phyloP scores from a whole-genome alignment of 1,140 invertebrate species.

The Semibalanus balanoides region DNA sequence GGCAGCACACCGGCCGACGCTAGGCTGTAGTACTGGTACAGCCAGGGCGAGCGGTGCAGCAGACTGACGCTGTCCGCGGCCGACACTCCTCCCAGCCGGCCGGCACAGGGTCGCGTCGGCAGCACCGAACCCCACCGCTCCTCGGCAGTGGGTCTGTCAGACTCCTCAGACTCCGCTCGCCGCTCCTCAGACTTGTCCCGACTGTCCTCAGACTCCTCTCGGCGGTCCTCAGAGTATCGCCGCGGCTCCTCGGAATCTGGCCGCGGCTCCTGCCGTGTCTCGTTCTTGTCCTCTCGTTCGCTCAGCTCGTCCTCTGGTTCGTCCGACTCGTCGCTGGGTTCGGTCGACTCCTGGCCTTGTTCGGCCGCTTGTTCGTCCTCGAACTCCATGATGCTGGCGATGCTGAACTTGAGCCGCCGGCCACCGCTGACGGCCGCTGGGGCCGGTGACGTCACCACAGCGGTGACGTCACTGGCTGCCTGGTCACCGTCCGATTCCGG shows the following conservation, averaged over 20 bases:
- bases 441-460: neutral
- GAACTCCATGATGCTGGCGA: slow-evolving; percentile 5
- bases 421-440: neutral
- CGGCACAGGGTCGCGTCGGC: neutral
- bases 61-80: neutral
- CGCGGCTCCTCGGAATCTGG: too few species aligned
- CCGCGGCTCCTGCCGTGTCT: too few species aligned
- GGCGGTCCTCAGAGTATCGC: too few species aligned
- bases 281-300: too few species aligned
- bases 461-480: neutral
- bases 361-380: too few species aligned
- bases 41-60: slow-evolving; percentile 3
- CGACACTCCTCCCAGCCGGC: too few species aligned
- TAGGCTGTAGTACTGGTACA: slow-evolving; percentile 4
- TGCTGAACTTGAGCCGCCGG: slow-evolving; percentile 5
- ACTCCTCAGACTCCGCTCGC: neutral
- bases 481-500: neutral
- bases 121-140: too few species aligned
- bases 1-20: neutral
- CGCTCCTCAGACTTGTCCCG: too few species aligned
- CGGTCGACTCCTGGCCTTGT: too few species aligned
- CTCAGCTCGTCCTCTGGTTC: too few species aligned
- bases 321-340: too few species aligned
- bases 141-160: neutral
- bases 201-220: too few species aligned